phyloP scores from a whole-genome alignment of 2,888 invertebrate species.

The Lithodes maja region DNA sequence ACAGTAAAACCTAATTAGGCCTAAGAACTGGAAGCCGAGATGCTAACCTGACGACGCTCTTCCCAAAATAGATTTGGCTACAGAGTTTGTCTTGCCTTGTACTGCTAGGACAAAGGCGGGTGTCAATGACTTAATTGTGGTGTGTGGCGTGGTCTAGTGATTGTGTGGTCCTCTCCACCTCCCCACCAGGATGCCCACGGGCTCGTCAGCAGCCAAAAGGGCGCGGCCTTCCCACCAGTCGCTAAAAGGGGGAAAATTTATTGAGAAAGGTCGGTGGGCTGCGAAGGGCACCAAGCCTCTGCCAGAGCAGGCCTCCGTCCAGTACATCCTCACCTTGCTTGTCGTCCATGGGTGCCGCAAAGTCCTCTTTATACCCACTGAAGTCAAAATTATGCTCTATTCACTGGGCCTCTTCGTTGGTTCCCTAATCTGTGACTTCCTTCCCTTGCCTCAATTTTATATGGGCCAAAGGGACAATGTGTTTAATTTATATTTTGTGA shows the following conservation, averaged over 20 bases:
- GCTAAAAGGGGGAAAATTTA: slow-evolving; percentile 32
- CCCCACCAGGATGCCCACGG: slow-evolving; percentile 42
- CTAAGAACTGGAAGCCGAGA: too few species aligned
- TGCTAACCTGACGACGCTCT: neutral
- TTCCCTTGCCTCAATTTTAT: slow-evolving; percentile 84
- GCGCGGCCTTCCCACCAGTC: slow-evolving; percentile 12
- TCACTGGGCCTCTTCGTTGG: slow-evolving; percentile 87
- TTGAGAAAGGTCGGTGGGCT: slow-evolving; percentile 70
- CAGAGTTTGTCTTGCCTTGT: slow-evolving; percentile 16
- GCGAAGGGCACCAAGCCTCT: slow-evolving; percentile 84
- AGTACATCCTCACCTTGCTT: slow-evolving; percentile 87
- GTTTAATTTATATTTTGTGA: slow-evolving; percentile 95
- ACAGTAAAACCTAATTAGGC: too few species aligned
- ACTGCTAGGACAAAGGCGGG: neutral
- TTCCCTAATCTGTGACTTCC: slow-evolving; percentile 89
- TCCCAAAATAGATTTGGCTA: slow-evolving; percentile 61
- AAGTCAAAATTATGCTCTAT: slow-evolving; percentile 90
- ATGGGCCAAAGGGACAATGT: slow-evolving; percentile 94
- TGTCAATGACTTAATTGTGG: slow-evolving; percentile 38
- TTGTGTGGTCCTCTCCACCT: neutral
- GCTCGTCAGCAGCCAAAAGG: slow-evolving; percentile 15
- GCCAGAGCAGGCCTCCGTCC: slow-evolving; percentile 86
- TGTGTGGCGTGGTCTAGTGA: neutral
- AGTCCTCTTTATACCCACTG: slow-evolving; percentile 88
- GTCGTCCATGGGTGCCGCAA: slow-evolving; percentile 91